phyloP scores from a whole-genome alignment of 2,888 invertebrate species.

The Dynastes hyllus region DNA sequence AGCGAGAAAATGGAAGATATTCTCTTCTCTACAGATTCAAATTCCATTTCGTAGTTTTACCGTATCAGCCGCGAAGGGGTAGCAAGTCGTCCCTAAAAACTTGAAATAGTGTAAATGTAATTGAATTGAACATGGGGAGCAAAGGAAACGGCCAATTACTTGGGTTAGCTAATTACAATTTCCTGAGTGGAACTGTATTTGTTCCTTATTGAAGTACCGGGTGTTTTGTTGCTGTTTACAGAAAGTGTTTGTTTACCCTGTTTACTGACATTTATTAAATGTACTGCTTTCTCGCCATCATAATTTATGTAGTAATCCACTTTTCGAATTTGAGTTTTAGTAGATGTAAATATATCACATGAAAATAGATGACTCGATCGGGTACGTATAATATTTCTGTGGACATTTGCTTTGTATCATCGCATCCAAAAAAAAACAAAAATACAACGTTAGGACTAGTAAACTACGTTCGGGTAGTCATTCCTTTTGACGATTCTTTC shows the following conservation, averaged over 20 bases:
- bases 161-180: slow-evolving; percentile 61
- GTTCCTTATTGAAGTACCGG: slow-evolving; percentile 14
- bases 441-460: no score
- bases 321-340: background rate
- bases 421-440: no score
- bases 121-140: slow-evolving; percentile 58
- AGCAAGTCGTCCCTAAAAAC: slow-evolving; percentile 45
- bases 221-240: background rate
- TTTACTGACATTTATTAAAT: slow-evolving; percentile 19
- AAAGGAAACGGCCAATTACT: slow-evolving; percentile 60
- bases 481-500: no score
- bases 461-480: no score
- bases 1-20: background rate
- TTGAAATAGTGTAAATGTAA: slow-evolving; percentile 59
- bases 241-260: background rate
- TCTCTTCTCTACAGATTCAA: slow-evolving; percentile 16
- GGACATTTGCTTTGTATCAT: no score
- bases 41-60: slow-evolving; percentile 44
- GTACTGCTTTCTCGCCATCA: background rate
- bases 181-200: slow-evolving; percentile 45
- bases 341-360: background rate
- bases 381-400: no score
- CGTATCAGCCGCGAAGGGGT: slow-evolving; percentile 8
- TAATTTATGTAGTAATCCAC: background rate
- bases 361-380: no score